Conservation (phyloP, 2,113 vertebrate species). For the Rhea pennata region DNA sequence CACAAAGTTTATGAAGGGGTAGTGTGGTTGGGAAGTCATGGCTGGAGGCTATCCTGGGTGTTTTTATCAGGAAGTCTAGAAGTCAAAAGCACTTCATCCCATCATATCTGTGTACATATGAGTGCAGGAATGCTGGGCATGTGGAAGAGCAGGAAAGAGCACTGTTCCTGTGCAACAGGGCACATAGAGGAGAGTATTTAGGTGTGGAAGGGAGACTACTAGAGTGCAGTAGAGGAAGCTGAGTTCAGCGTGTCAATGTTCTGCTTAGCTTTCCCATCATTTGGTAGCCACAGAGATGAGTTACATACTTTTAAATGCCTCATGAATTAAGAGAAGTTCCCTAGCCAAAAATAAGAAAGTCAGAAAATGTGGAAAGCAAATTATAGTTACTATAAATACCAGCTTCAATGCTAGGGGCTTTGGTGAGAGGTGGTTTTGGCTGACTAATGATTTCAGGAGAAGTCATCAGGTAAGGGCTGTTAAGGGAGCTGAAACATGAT, state of each 20-base stretch:
- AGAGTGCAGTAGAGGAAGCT: constrained; percentile 59
- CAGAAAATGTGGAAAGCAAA: neutral
- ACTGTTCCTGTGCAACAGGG: no score
- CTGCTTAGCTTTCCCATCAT: constrained; percentile 23
- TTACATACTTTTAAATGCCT: constrained; percentile 48
- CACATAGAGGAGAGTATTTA: neutral
- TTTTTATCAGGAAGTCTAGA: no score
- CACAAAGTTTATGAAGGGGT: no score
- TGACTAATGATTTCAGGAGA: neutral
- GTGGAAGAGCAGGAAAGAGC: no score
- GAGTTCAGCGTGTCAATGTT: neutral
- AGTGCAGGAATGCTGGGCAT: no score
- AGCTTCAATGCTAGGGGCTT: neutral
- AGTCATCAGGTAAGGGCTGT: neutral
- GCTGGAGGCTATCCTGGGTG: no score
- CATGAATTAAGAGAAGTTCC: neutral
- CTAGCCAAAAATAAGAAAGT: neutral
- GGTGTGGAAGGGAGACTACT: neutral
- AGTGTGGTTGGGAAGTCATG: no score
- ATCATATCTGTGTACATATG: no score
- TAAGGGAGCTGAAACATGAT: neutral
- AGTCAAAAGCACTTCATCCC: no score
- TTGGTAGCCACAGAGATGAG: constrained; percentile 35
- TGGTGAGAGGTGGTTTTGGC: neutral
- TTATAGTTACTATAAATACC: neutral